Percentiles rank a stretch among this genome's conserved stretches.
Evolutionary conservation across 2,797 vertebrate genomes (phyloP).

Genomic region (Sebastolobus alascanus): DNA sequence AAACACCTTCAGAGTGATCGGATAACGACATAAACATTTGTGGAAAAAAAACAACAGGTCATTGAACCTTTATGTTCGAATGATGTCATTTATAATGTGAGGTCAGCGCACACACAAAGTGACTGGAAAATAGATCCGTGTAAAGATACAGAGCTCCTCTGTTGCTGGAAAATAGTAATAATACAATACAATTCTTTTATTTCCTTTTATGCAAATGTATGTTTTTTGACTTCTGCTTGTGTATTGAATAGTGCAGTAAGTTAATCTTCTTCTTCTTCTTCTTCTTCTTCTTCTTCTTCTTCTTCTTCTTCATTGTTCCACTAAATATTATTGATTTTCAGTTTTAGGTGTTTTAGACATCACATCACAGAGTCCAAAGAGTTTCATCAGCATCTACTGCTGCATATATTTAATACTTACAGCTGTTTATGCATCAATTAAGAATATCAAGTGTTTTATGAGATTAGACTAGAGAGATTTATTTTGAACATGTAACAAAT

Average conservation of each 20-base stretch:
- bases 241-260: neutral
- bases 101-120: neutral
- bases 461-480: too few species aligned
- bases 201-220: neutral
- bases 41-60: too few species aligned
- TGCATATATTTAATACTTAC: neutral
- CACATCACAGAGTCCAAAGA: neutral
- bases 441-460: neutral
- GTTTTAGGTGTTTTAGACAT: neutral
- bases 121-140: too few species aligned
- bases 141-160: too few species aligned
- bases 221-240: neutral
- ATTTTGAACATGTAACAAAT: too few species aligned
- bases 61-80: neutral
- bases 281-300: neutral
- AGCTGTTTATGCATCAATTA: neutral
- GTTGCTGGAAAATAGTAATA: neutral
- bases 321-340: neutral
- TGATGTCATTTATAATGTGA: neutral
- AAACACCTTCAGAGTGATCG: constrained; percentile 16
- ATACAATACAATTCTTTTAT: neutral
- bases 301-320: neutral
- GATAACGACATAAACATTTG: neutral
- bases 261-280: neutral
- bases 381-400: neutral